Evolutionary conservation across 2,888 invertebrate genomes (phyloP).

Genomic region (Drosophila merina): DNA sequence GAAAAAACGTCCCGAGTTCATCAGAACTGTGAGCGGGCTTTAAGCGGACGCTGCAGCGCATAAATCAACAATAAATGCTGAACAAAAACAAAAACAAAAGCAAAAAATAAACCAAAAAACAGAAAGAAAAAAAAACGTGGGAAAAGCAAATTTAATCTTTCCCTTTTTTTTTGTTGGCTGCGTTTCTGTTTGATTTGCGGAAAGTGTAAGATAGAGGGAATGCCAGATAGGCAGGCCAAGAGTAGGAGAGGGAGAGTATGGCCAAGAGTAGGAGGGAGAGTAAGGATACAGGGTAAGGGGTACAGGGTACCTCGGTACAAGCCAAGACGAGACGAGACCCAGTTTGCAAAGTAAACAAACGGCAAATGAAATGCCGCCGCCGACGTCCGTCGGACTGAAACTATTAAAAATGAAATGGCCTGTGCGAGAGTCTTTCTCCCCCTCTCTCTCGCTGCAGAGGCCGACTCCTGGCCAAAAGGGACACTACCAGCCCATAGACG

Average conservation of each 20-base stretch:
- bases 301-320: no score
- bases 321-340: constrained; percentile 51
- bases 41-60: constrained; percentile 46
- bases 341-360: constrained; percentile 74
- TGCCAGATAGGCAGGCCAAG: not conserved
- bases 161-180: constrained; percentile 21
- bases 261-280: not conserved
- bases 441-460: no score
- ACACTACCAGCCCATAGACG: constrained; percentile 35
- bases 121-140: constrained; percentile 5
- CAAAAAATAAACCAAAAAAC: constrained; percentile 14
- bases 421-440: constrained; percentile 18
- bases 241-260: not conserved
- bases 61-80: constrained; percentile 59
- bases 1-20: constrained; percentile 37
- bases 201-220: constrained; percentile 9
- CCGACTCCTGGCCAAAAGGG: constrained; percentile 26
- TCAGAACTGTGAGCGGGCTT: constrained; percentile 38
- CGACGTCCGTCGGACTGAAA: constrained; percentile 57
- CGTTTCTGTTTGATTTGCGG: constrained; percentile 62
- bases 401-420: constrained; percentile 74
- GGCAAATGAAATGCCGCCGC: constrained; percentile 72
- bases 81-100: constrained; percentile 9
- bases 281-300: no score
- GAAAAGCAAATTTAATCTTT: constrained; percentile 38